These are phyloP conservation scores for Ceuthmochares aereus DNA, from an alignment of 2,113 vertebrate genomes.

Conservation along the genomic window DNA sequence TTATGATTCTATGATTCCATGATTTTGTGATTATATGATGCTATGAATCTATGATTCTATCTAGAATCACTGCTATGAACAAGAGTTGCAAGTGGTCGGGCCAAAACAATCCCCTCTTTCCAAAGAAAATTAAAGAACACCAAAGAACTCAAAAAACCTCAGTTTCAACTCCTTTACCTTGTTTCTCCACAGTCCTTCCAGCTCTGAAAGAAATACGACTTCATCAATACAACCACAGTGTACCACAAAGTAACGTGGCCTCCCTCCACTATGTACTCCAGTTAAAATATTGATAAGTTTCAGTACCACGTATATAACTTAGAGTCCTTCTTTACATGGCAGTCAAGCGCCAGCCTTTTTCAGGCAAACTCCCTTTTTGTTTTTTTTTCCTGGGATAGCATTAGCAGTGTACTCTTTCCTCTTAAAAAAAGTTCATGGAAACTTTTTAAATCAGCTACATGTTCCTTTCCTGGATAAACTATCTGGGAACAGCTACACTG, in stretches of 20 bases:
- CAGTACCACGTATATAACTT: not conserved
- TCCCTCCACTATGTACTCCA: not conserved
- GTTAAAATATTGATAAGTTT: not conserved
- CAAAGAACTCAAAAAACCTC: not conserved
- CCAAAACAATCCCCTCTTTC: not conserved
- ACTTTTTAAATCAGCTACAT: not conserved
- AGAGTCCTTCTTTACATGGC: not conserved
- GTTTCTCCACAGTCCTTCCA: not conserved
- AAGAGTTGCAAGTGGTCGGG: not conserved
- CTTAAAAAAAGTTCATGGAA: not conserved
- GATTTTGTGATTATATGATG: no score
- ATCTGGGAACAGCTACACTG: not conserved
- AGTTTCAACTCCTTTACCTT: not conserved
- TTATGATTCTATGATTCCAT: no score
- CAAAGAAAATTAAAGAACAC: not conserved
- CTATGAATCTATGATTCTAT: not conserved
- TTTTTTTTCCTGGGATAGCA: not conserved
- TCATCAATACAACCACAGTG: not conserved
- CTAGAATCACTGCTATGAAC: not conserved
- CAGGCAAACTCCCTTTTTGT: not conserved
- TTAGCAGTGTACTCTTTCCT: not conserved
- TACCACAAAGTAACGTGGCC: not conserved
- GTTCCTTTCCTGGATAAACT: not conserved
- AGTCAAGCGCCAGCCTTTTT: not conserved
- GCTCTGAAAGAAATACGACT: not conserved